Conservation (phyloP, 2,113 vertebrate genomes). For the Lasiurus borealis region DNA sequence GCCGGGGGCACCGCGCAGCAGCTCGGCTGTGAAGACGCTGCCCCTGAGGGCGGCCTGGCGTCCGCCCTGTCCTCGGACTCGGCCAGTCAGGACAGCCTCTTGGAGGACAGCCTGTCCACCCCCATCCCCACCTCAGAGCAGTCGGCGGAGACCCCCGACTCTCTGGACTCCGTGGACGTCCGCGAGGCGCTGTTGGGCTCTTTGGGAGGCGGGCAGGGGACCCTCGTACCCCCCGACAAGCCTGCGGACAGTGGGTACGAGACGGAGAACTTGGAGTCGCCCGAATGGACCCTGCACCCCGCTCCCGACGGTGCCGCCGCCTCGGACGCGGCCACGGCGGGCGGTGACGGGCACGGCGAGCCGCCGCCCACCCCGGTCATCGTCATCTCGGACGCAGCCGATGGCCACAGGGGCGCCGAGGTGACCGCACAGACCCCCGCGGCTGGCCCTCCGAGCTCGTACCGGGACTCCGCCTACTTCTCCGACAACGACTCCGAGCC, state of each 20-base stretch:
- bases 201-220: conserved; percentile 81
- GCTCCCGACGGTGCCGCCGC: conserved; percentile 83
- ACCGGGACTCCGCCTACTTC: conserved; percentile 98
- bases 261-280: conserved; percentile 98
- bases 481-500: conserved; percentile 97
- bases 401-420: conserved; percentile 75
- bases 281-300: conserved; percentile 96
- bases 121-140: conserved; percentile 87
- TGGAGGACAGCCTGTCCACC: conserved; percentile 92
- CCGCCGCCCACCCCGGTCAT: conserved; percentile 90
- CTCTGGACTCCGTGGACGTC: conserved; percentile 94
- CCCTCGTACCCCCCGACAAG: conserved; percentile 94
- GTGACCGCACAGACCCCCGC: conserved; percentile 81
- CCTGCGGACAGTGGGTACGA: conserved; percentile 98
- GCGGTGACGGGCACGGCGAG: neutral
- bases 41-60: conserved; percentile 75
- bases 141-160: conserved; percentile 93
- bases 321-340: conserved; percentile 75
- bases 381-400: conserved; percentile 90
- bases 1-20: neutral
- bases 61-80: conserved; percentile 91
- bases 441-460: conserved; percentile 87
- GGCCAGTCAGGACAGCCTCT: conserved; percentile 94
- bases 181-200: conserved; percentile 87
- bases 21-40: conserved; percentile 61